Evolutionary conservation across 2,113 vertebrate genomes (phyloP).

Genomic region (Vireo altiloquus): DNA sequence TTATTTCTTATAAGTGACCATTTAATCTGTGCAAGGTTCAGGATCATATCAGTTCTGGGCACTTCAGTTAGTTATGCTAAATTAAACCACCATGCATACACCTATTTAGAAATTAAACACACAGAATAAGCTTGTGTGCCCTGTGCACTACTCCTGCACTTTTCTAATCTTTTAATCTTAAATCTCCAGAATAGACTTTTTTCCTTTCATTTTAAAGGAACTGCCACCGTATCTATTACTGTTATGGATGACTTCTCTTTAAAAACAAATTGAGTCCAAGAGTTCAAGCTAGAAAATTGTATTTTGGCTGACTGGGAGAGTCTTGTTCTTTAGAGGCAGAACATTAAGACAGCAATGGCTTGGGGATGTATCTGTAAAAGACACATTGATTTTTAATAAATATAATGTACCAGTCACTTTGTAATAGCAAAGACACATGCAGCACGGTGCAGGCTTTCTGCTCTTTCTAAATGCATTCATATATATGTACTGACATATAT

Average conservation of each 20-base stretch:
- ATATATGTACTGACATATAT: not conserved
- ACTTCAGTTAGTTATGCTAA: not conserved
- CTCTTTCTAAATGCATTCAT: not conserved
- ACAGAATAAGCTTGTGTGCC: not conserved
- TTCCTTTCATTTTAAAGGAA: not conserved
- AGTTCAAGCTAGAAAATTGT: not conserved
- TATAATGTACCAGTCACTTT: not conserved
- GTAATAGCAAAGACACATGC: not conserved
- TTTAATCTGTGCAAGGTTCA: not conserved
- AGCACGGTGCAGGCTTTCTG: not conserved
- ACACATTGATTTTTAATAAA: constrained; percentile 46
- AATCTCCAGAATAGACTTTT: not conserved
- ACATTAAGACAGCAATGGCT: not conserved
- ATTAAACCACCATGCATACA: not conserved
- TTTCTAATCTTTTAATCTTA: not conserved
- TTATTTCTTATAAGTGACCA: not conserved
- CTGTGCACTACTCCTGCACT: not conserved
- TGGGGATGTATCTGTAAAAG: not conserved
- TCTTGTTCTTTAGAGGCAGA: not conserved
- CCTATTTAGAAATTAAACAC: not conserved
- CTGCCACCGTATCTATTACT: not conserved
- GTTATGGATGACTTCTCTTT: constrained; percentile 16
- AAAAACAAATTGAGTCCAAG: constrained; percentile 12
- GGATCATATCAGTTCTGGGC: not conserved
- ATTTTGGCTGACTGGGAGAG: constrained; percentile 4